Percentiles rank a stretch among this genome's conserved stretches.
These are phyloP conservation scores for Prorops nasuta DNA, from an alignment of 1,140 invertebrate species.

Conservation along the genomic window DNA sequence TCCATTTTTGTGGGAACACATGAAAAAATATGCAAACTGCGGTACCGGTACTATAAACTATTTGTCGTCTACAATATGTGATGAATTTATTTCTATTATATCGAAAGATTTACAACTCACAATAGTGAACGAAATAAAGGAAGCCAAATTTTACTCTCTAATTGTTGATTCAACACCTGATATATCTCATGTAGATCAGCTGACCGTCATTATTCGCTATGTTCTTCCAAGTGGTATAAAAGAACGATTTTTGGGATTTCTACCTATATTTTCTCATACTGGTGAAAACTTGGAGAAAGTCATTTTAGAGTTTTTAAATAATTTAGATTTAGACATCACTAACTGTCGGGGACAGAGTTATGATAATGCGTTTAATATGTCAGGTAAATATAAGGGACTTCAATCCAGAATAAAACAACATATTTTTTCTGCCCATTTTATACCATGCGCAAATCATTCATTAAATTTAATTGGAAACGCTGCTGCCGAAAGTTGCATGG, in stretches of 20 bases:
- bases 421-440: slow-evolving; percentile 22
- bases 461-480: slow-evolving; percentile 30
- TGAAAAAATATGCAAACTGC: background rate
- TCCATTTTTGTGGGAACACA: background rate
- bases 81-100: slow-evolving; percentile 6
- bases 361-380: slow-evolving; percentile 41
- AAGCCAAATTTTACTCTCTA: slow-evolving; percentile 11
- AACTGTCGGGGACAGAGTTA: slow-evolving; percentile 40
- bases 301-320: slow-evolving; percentile 31
- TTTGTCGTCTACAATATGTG: slow-evolving; percentile 11
- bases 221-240: background rate
- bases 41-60: slow-evolving; percentile 12
- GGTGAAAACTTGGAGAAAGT: slow-evolving; percentile 25
- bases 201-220: slow-evolving; percentile 6
- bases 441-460: slow-evolving; percentile 35
- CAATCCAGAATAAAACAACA: slow-evolving; percentile 26
- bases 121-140: slow-evolving; percentile 16
- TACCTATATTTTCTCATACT: slow-evolving; percentile 25
- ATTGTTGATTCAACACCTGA: slow-evolving; percentile 17
- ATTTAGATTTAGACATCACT: slow-evolving; percentile 20
- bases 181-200: slow-evolving; percentile 7
- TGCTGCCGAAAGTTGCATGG: slow-evolving; percentile 20
- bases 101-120: background rate
- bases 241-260: slow-evolving; percentile 19
- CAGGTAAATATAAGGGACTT: slow-evolving; percentile 36